phyloP scores from a whole-genome alignment of 2,797 vertebrate genomes.

The Knipowitschia caucasica region DNA sequence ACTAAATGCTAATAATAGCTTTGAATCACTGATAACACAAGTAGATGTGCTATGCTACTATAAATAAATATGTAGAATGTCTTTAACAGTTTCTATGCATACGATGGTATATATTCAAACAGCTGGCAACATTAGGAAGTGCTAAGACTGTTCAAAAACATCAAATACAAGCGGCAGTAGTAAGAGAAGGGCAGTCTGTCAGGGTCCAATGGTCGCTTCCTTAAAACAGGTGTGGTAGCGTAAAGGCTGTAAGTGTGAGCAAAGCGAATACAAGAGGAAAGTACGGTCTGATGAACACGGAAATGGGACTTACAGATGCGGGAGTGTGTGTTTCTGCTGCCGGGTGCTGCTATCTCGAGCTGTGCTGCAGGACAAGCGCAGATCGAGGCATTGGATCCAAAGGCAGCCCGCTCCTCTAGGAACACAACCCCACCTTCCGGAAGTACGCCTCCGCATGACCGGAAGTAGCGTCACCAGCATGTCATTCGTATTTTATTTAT shows the following conservation, averaged over 20 bases:
- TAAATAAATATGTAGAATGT: not conserved
- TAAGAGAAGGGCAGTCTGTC: not conserved
- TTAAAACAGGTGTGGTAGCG: conserved; percentile 29
- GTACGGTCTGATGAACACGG: rapidly evolving
- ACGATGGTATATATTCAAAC: rapidly evolving
- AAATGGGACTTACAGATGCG: conserved; percentile 55
- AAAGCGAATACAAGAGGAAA: not conserved
- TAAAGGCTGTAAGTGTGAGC: not conserved
- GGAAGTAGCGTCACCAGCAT: conserved; percentile 37
- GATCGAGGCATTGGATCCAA: conserved; percentile 42
- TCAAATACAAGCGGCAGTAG: not conserved
- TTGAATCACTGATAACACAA: not conserved
- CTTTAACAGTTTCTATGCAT: not conserved
- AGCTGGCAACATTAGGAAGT: not conserved
- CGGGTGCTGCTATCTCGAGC: conserved; percentile 62
- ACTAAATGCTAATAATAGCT: not conserved
- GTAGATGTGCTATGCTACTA: not conserved
- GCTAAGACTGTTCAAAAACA: not conserved
- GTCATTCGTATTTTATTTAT: not conserved
- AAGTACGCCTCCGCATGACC: conserved; percentile 23
- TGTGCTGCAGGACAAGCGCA: conserved; percentile 48
- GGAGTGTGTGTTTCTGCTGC: conserved; percentile 33
- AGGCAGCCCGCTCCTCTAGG: conserved; percentile 43
- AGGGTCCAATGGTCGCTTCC: conserved; percentile 16
- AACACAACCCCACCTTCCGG: conserved; percentile 69